Base-by-base conservation (phyloP, 2,888 invertebrate species). In the Endomychus coccineus region DNA sequence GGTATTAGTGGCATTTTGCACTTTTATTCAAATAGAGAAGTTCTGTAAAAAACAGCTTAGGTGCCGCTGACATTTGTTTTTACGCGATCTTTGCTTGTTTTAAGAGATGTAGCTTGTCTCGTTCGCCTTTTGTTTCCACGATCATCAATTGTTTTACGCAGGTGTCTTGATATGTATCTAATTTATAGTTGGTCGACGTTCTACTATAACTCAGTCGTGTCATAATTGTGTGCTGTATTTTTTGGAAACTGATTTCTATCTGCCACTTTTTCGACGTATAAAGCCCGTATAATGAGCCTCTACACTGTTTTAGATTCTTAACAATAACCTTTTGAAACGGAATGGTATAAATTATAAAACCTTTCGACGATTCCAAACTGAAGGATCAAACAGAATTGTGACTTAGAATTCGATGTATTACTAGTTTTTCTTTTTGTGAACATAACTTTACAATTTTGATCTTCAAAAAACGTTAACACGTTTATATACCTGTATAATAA, bases 91-190 rank as follows among this genome's bases (percentile, higher is more conserved):
- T 47, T 40, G 45, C 48, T 50, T 52, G 51, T 55, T 54, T 50
- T 48, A 36, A 34, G 46, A 49, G 45, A 43, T 43, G 47, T 49
- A 40, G 38, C 48, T 45, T 46, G 52, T 51, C 47, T 42, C 46
- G 50, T 34, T 49, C 44, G 47, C 38, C 50, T 52, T 54, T 55
- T 52, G 49, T 55, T 51, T 47, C 48, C 38, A 48, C 40, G 42
- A 56, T 50, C 59, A 58, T 59, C 61, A 59, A 61, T 61, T 58
- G 59, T 56, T 30, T 61, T 55, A 57, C 57, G 58, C 60, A 59
- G 59, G 60, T 61, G 60, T 60, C 55, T 31, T 55, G 61, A 63
- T 63, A 53, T 52, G 42, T 56, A 63, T 63, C 61, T 58, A 60
- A 61, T 61, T 63, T 62, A 61, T 61, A 51, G 55, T 48, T 48